phyloP scores from a whole-genome alignment of 2,888 invertebrate species.

The Zhuqinia jingwanae region DNA sequence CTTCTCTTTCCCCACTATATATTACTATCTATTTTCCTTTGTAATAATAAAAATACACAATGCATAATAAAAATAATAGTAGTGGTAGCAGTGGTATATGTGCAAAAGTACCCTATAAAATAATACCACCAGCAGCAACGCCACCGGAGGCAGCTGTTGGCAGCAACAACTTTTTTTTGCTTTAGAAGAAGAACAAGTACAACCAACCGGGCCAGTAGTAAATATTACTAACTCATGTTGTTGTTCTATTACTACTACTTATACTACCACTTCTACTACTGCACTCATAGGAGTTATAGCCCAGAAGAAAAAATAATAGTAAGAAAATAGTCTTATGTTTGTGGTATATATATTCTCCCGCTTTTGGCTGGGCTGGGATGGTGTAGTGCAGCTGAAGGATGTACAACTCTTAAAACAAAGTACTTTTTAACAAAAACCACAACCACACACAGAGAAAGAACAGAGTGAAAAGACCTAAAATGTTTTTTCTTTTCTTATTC shows the following conservation, averaged over 20 bases:
- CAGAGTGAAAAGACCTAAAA: conserved; percentile 31
- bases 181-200: too few species aligned
- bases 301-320: neutral
- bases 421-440: conserved; percentile 62
- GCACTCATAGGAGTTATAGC: neutral
- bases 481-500: neutral
- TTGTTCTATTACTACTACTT: neutral
- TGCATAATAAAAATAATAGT: conserved; percentile 5
- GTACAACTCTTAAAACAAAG: conserved; percentile 55
- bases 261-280: neutral
- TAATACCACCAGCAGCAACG: conserved; percentile 11
- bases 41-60: conserved; percentile 15
- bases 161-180: conserved; percentile 50
- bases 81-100: too few species aligned
- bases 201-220: conserved; percentile 26
- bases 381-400: conserved; percentile 58
- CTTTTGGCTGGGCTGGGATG: too few species aligned
- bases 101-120: conserved; percentile 17
- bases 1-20: too few species aligned
- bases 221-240: conserved; percentile 49
- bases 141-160: conserved; percentile 65
- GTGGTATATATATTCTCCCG: neutral
- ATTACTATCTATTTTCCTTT: neutral
- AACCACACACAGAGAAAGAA: conserved; percentile 46
- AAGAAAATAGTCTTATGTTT: neutral